Conservation (phyloP, 2,113 vertebrate species). For the Notarius quadriscutis region DNA sequence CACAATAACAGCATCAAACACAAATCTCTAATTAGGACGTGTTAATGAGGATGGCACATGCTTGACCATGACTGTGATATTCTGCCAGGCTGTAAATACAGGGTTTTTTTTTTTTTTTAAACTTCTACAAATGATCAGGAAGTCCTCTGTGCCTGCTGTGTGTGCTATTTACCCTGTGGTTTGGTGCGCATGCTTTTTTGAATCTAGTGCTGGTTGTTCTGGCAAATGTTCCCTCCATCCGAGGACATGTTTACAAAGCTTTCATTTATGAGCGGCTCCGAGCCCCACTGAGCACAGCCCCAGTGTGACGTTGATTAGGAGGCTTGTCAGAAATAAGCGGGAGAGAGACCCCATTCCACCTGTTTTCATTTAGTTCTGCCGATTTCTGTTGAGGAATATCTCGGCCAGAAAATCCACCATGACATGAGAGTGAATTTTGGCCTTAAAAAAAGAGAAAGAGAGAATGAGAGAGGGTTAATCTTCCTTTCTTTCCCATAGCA, state of each 20-base stretch:
- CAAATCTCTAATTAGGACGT: conserved; percentile 60
- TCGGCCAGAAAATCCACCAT: conserved; percentile 64
- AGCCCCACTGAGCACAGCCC: conserved; percentile 49
- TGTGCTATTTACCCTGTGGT: background rate
- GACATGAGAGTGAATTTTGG: conserved; percentile 67
- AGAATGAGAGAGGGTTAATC: conserved; percentile 62
- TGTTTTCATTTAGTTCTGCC: conserved; percentile 74
- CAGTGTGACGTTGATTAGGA: conserved; percentile 69
- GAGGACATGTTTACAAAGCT: conserved; percentile 71
- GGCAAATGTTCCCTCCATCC: conserved; percentile 55
- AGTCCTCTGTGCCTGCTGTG: background rate
- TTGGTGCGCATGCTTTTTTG: background rate
- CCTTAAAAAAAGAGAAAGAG: conserved; percentile 47
- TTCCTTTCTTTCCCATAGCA: conserved; percentile 68
- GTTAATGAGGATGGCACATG: conserved; percentile 49
- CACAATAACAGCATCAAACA: conserved; percentile 60
- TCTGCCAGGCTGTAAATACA: conserved; percentile 29
- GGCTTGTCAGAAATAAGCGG: conserved; percentile 67
- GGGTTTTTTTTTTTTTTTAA: background rate
- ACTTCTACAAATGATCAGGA: conserved; percentile 14
- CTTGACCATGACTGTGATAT: conserved; percentile 49
- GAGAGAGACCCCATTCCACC: conserved; percentile 64
- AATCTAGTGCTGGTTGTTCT: conserved; percentile 55
- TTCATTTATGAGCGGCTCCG: conserved; percentile 68
- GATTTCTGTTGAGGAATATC: conserved; percentile 67